A percentile compares a stretch with the other conserved stretches of the same genome.
These are phyloP conservation scores for Trichonephila inaurata DNA, from an alignment of 1,140 invertebrate genomes.

Conservation along the genomic window DNA sequence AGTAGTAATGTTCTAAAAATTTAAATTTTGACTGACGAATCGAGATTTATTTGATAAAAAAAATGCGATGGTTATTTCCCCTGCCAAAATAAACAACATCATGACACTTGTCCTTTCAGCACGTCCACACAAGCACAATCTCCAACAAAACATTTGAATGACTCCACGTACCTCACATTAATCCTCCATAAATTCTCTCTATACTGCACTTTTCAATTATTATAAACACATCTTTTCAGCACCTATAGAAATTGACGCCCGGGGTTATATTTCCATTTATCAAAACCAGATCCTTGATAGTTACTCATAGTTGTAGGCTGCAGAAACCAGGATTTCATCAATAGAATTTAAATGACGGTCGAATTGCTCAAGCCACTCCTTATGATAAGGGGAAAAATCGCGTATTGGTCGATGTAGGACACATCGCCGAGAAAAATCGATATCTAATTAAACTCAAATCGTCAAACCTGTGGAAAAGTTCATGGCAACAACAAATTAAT, in stretches of 20 bases:
- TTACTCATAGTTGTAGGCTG: not conserved
- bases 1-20: too few relatives aligned
- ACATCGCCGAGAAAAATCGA: constrained; percentile 5
- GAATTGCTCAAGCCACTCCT: constrained; percentile 12
- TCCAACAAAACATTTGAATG: too few relatives aligned
- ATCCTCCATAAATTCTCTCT: not conserved
- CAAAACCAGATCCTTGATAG: constrained; percentile 3
- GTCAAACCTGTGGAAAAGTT: constrained; percentile 22
- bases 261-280: not conserved
- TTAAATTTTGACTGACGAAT: too few relatives aligned
- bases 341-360: constrained; percentile 9
- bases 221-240: not conserved
- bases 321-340: not conserved
- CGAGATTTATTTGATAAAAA: too few relatives aligned
- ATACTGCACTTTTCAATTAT: not conserved
- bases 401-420: constrained; percentile 6
- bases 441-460: constrained; percentile 20
- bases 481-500: constrained; percentile 26
- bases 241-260: not conserved
- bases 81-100: too few relatives aligned
- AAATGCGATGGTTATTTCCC: too few relatives aligned
- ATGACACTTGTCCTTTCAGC: too few relatives aligned
- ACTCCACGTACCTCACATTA: not conserved
- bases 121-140: too few relatives aligned
- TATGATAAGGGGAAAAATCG: not conserved